Conservation (phyloP, 2,113 vertebrate genomes). For the Dromiciops gliroides region DNA sequence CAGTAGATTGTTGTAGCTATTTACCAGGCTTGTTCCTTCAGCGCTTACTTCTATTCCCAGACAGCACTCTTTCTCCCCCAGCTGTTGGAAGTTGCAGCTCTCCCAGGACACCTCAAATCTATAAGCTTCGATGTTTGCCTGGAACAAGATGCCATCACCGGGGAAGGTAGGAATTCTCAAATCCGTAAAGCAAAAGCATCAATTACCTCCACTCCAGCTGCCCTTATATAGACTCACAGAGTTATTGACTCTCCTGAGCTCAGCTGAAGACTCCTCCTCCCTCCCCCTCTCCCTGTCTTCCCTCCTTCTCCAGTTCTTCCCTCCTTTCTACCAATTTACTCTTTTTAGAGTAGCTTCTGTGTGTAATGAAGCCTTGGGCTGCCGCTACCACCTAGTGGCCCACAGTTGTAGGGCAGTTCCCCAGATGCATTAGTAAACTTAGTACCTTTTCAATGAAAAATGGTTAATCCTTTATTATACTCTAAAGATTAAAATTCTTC, state of each 20-base stretch:
- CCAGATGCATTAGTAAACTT: not conserved
- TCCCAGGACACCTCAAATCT: slow-evolving; percentile 49
- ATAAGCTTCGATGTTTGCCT: not conserved
- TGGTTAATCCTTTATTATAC: not conserved
- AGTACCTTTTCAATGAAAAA: not conserved
- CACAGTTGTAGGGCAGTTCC: not conserved
- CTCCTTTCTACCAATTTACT: slow-evolving; percentile 55
- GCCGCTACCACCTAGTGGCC: slow-evolving; percentile 81
- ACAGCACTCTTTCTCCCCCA: slow-evolving; percentile 37
- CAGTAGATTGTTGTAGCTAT: slow-evolving; percentile 68
- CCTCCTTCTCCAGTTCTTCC: not conserved
- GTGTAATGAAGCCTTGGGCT: slow-evolving; percentile 23
- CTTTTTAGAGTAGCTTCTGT: slow-evolving; percentile 14
- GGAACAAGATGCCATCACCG: slow-evolving; percentile 52
- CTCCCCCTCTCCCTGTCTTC: not conserved
- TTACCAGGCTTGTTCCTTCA: slow-evolving; percentile 71
- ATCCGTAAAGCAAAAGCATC: slow-evolving; percentile 69
- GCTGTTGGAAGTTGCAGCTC: slow-evolving; percentile 57
- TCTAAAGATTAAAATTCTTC: not conserved
- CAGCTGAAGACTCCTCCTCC: slow-evolving; percentile 72
- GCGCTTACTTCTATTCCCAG: slow-evolving; percentile 39
- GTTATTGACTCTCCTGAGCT: slow-evolving; percentile 69
- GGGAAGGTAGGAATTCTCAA: slow-evolving; percentile 56
- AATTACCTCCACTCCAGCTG: slow-evolving; percentile 73
- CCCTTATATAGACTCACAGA: slow-evolving; percentile 78